Conservation (phyloP, 2,888 invertebrate genomes). For the Stomorhina lunata region DNA sequence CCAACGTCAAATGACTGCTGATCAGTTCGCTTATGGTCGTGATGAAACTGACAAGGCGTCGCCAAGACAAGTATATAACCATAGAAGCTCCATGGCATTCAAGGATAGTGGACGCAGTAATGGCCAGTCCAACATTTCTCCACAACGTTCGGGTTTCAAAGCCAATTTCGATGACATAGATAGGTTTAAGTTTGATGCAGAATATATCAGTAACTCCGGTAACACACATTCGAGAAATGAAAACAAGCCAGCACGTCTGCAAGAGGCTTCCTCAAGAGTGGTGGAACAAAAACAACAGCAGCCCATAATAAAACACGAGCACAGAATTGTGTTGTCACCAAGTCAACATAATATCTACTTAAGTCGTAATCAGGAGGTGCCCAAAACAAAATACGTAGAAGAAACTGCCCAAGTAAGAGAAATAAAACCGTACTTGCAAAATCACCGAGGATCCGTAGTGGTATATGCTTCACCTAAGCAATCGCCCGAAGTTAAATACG, state of each 20-base stretch:
- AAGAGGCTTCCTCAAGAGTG: conserved; percentile 64
- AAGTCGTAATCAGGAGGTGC: conserved; percentile 59
- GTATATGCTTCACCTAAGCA: conserved; percentile 70
- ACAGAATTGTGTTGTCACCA: conserved; percentile 74
- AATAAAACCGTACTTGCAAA: conserved; percentile 71
- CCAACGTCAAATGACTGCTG: conserved; percentile 71
- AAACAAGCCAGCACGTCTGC: conserved; percentile 73
- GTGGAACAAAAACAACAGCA: conserved; percentile 51
- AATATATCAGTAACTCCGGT: conserved; percentile 72
- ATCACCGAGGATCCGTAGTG: conserved; percentile 69
- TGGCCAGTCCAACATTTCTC: conserved; percentile 43
- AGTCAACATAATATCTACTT: conserved; percentile 76
- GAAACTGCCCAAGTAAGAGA: conserved; percentile 72
- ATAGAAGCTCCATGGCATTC: conserved; percentile 23
- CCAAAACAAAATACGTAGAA: conserved; percentile 62
- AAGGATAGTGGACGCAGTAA: conserved; percentile 24
- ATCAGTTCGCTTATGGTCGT: conserved; percentile 70
- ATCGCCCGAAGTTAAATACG: conserved; percentile 47
- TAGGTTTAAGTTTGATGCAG: conserved; percentile 68
- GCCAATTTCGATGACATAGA: conserved; percentile 24
- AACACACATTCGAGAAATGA: conserved; percentile 70
- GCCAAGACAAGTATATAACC: conserved; percentile 33
- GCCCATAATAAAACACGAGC: conserved; percentile 72
- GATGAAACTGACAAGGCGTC: conserved; percentile 70
- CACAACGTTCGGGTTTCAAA: conserved; percentile 36